Evolutionary conservation across 2,113 vertebrate species (phyloP), one percentile per base, ranked within the genome.

Genomic region (Thomomys bottae): DNA sequence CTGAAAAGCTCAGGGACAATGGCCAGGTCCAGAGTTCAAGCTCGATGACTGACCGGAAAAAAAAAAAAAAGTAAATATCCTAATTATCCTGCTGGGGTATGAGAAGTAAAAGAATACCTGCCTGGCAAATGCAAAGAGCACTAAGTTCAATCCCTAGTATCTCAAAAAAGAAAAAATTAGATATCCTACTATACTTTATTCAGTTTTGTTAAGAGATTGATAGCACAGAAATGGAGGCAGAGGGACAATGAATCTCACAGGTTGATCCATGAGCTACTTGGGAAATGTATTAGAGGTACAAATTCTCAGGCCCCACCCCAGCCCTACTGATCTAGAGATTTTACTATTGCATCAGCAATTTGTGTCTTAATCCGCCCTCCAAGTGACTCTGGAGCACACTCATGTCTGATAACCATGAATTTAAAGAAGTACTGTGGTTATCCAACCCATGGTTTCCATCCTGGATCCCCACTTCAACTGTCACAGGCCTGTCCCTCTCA

Each of bases 401-500:
- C 15, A 70, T 66, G 28, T 93, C 6, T 76, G 61, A 80, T 49
- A 72, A 23, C 1, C 82, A 84, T 77, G 28, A 28, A 76, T 32
- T 42, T 88, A 68, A 78, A 93, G 45, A 54, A 54, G 57, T 78
- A 84, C 42, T 28, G 0, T 32, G 42, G 73, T 84, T 93, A 61
- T 78, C 21, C 17, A 70, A 36, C 15, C 42, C n/a, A 24, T 11
- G 63, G 30, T 34, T 30, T 32, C 61, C 24, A 12, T n/a, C 26
- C 15, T 8, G 34, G 49, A 2, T 57, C 26, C 57, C 28, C 11
- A 11, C 84, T 57, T 89, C 23, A 24, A 38, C 75, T 63, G n/a
- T 32, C 59, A 7, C 36, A 49, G 42, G 30, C 24, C 49, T 73
- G 20, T 76, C 18, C 24, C 23, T 78, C 8, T 21, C 36, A 24